Conservation (phyloP, 2,113 vertebrate species). For the Caloenas nicobarica region DNA sequence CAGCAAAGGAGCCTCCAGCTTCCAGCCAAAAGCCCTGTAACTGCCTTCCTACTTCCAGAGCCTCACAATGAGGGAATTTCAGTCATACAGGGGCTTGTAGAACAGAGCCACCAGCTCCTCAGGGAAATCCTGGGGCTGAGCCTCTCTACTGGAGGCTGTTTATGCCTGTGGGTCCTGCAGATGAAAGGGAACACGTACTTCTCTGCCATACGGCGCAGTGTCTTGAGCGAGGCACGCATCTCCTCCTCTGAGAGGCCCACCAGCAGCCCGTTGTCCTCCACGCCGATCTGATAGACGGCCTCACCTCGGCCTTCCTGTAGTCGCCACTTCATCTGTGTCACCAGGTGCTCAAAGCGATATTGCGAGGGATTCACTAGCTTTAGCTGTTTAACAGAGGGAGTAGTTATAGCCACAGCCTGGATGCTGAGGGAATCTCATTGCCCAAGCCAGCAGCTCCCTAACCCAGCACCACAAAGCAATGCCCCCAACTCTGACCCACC, state of each 20-base stretch:
- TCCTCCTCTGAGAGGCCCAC: constrained; percentile 94
- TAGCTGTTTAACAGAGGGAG: constrained; percentile 74
- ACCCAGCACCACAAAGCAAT: neutral
- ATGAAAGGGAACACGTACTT: constrained; percentile 79
- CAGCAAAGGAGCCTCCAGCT: neutral
- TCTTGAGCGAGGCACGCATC: constrained; percentile 93
- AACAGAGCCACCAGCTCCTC: neutral
- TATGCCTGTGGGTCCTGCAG: fast-evolving
- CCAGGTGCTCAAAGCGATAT: constrained; percentile 97
- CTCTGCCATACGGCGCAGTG: constrained; percentile 92
- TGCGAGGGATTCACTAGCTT: constrained; percentile 97
- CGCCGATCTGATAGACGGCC: constrained; percentile 97
- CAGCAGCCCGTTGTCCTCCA: constrained; percentile 96
- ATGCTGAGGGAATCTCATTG: neutral
- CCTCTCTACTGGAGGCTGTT: neutral
- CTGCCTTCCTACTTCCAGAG: neutral
- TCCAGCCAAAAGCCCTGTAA: neutral
- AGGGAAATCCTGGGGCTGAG: neutral
- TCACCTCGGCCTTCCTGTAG: constrained; percentile 96
- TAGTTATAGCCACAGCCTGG: neutral
- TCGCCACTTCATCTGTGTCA: constrained; percentile 99
- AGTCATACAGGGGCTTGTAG: neutral
- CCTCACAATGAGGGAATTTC: neutral
- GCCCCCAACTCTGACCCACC: neutral
- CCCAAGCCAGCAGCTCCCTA: neutral